A percentile compares a stretch with the other conserved stretches of the same genome.
These are phyloP conservation scores for Anolis carolinensis DNA, from an alignment of 2,113 vertebrate species.

Conservation along the genomic window DNA sequence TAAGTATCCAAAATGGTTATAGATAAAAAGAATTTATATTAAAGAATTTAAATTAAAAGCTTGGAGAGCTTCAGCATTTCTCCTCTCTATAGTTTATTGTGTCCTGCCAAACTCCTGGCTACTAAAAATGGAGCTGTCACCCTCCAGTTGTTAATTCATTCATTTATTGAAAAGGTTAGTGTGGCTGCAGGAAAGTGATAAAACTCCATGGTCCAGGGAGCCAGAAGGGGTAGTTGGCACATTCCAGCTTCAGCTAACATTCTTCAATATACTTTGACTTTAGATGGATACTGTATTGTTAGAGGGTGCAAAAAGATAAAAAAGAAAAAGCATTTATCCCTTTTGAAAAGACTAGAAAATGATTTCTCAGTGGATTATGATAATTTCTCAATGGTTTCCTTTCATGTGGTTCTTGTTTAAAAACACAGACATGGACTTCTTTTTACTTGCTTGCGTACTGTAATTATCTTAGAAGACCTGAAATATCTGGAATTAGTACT, in stretches of 20 bases:
- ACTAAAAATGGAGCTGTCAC: constrained; percentile 61
- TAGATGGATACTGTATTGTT: constrained; percentile 21
- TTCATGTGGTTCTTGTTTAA: constrained; percentile 7
- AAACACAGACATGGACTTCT: constrained; percentile 33
- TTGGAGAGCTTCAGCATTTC: background rate
- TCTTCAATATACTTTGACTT: constrained; percentile 27
- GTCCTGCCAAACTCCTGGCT: constrained; percentile 25
- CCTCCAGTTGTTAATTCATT: constrained; percentile 60
- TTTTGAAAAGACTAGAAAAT: constrained; percentile 42
- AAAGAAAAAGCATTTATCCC: background rate
- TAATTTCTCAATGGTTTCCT: background rate
- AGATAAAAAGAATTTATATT: background rate
- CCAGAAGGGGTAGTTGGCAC: background rate
- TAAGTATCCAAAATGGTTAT: constrained; percentile 38
- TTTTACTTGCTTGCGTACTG: constrained; percentile 60
- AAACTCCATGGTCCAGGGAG: constrained; percentile 32
- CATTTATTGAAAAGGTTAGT: constrained; percentile 54
- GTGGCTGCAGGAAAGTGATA: constrained; percentile 52
- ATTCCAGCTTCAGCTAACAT: constrained; percentile 3
- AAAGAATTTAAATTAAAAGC: constrained; percentile 13
- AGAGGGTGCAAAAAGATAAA: background rate
- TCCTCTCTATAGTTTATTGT: constrained; percentile 28
- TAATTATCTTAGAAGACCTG: constrained; percentile 57
- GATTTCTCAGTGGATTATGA: constrained; percentile 39
- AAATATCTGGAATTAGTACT: constrained; percentile 26